Evolutionary conservation across 2,113 vertebrate genomes (phyloP), one percentile per base, ranked within the genome.

Genomic region (Amphiprion percula): DNA sequence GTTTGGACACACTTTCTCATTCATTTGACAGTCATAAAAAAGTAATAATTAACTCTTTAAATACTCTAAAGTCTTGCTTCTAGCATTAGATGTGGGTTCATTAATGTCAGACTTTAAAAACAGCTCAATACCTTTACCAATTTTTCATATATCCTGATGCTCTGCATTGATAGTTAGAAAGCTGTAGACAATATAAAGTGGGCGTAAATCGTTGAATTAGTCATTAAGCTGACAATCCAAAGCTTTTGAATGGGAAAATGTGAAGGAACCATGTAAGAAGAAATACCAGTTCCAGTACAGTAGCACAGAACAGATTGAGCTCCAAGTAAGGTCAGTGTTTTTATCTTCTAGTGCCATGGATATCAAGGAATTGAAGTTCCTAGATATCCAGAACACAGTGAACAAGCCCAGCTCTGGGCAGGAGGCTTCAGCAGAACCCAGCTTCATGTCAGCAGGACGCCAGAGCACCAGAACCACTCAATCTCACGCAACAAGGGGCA

Each of bases 311-410:
- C 14, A 33, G 23, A 47, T 47, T 69, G 2, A 39, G 28, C 26
- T 44, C 8, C 1, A 16, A n/a, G 11, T 59, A 58, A 80, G 19
- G 4, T 63, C 24, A 44, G 5, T 50, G 2, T 26, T 16, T 54
- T 49, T 52, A 21, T 58, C 5, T 47, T 81, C 14, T 46, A 97
- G 96, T 94, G 96, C 95, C 66, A 95, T 95, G 85, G 96, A 97
- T 87, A 97, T 98, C 56, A 96, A 94, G 1, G 96, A 97, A 77
- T 83, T 97, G 87, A 97, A 97, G 93, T 96, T 97, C 49, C 82
- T 97, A 84, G 95, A 86, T 24, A 72, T 86, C 21, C 85, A 87
- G 37, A 81, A 58, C 1, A 63, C 91, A 0, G 91, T 21, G 44
- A 59, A 47, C 41, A 81, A 82, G 67, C 39, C 87, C 53, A 87